These are phyloP conservation scores for Hipparchia sbordonii DNA, from an alignment of 2,888 invertebrate genomes.

Conservation along the genomic window DNA sequence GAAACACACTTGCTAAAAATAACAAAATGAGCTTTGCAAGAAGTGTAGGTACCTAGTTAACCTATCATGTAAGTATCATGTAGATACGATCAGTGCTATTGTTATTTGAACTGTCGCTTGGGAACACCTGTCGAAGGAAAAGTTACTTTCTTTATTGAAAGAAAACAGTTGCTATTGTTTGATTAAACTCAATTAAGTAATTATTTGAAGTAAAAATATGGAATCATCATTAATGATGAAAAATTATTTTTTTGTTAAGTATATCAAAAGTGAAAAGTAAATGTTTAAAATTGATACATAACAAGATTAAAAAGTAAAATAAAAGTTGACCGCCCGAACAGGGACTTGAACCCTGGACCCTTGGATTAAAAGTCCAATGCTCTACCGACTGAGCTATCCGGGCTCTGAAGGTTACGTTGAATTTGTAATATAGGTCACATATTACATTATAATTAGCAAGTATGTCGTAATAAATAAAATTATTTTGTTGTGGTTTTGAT, in stretches of 20 bases:
- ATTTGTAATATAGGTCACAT: constrained; percentile 22
- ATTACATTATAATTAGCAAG: neutral
- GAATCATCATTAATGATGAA: no score
- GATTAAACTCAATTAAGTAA: neutral
- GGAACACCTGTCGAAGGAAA: constrained; percentile 33
- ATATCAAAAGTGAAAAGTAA: neutral
- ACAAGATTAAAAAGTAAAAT: neutral
- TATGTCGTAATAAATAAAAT: no score
- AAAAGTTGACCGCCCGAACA: constrained; percentile 82
- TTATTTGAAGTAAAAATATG: neutral
- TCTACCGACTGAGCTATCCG: constrained; percentile 84
- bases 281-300: neutral
- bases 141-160: constrained; percentile 38
- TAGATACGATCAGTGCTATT: constrained; percentile 1
- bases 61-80: neutral
- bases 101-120: constrained; percentile 19
- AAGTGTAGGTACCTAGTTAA: no score
- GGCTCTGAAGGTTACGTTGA: constrained; percentile 51
- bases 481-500: no score
- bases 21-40: no score
- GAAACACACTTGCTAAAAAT: no score
- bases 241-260: no score
- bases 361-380: constrained; percentile 87
- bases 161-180: constrained; percentile 31
- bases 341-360: constrained; percentile 91